Base-by-base conservation (phyloP, 1,140 invertebrate species). In the Zeugodacus cucurbitae region DNA sequence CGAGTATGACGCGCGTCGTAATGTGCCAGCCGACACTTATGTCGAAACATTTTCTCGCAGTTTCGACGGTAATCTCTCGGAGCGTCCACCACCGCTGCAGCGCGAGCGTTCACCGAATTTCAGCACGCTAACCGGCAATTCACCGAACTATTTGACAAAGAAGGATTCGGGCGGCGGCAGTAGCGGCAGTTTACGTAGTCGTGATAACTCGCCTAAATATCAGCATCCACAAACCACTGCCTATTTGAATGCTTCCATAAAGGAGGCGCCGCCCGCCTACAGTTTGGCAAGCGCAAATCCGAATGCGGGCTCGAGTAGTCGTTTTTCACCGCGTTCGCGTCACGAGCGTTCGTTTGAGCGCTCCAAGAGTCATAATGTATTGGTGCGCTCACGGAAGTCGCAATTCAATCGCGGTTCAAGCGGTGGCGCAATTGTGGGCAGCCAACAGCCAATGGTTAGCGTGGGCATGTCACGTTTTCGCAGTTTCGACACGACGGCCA, bases 21-120 rank as follows among this genome's bases (percentile, higher is more conserved):
- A 91, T 3, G 89, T 89, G 11, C 90, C 92, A 32, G 89, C 90
- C 37, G 90, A 93, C 64, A 90, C 86, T 54, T 93, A 93, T 48
- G 91, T 92, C 11, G 91, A 93, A 34, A 93, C 91, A 0, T 93
- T 93, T 87, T 93, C 93, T 14, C 90, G 92, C 48, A 93, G 93
- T 87, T 93, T 93, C 82, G 93, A 93, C 86, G 92, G 92, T 48
- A 92, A 93, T 88, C 87, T 93, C 2, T 92, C 92, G 8, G 92
- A 92, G 26, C 89, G 91, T 1, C 64, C 88, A 8, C 86, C 88
- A 14, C 91, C 91, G 0, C 82, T 89, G 37, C 90, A 91, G 22
- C 90, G 91, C 3, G 90, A 93, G 7, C 87, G 92, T 7, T 92
- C 90, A 8, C 90, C 91, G 26, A 93, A 93, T 62, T 93, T 93